A percentile compares a stretch with the other conserved stretches of the same genome.
phyloP scores from a whole-genome alignment of 2,888 invertebrate genomes.

The Caenorhabditis virilis region DNA sequence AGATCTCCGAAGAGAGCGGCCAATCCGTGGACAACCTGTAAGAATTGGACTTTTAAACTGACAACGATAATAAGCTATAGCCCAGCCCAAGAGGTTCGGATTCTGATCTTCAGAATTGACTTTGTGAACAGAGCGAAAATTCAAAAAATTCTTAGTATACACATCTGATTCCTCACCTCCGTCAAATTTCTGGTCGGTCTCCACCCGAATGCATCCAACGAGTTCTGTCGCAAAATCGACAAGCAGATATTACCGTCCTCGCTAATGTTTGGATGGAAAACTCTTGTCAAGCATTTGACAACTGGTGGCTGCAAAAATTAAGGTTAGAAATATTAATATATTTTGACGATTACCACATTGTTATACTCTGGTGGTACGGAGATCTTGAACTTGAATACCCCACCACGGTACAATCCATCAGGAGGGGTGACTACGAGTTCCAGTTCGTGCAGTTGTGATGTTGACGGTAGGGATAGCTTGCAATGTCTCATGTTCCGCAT shows the following conservation, averaged over 20 bases:
- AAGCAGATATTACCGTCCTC: slow-evolving; percentile 90
- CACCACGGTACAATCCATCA: slow-evolving; percentile 88
- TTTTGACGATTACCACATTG: slow-evolving; percentile 77
- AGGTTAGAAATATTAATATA: neutral
- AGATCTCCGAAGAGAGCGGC: slow-evolving; percentile 90
- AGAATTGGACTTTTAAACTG: slow-evolving; percentile 1
- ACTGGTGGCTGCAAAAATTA: slow-evolving; percentile 79
- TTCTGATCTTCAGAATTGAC: too few species aligned
- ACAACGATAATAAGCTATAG: too few species aligned
- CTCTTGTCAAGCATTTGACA: slow-evolving; percentile 86
- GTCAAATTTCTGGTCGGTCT: slow-evolving; percentile 49
- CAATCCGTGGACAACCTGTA: slow-evolving; percentile 78
- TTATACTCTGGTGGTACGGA: slow-evolving; percentile 91
- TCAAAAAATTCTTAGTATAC: too few species aligned
- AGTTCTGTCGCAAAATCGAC: slow-evolving; percentile 85
- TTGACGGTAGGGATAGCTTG: slow-evolving; percentile 80
- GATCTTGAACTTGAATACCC: slow-evolving; percentile 84
- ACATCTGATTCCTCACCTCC: slow-evolving; percentile 15
- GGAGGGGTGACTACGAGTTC: slow-evolving; percentile 77
- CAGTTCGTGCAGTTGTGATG: slow-evolving; percentile 82
- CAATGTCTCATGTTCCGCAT: slow-evolving; percentile 79
- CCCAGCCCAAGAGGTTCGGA: too few species aligned
- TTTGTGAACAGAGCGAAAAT: too few species aligned
- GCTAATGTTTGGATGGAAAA: slow-evolving; percentile 96
- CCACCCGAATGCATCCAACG: slow-evolving; percentile 82